Evolutionary conservation across 2,888 invertebrate genomes (phyloP), one percentile per base, ranked within the genome.

Genomic region (Catocala sponsa): DNA sequence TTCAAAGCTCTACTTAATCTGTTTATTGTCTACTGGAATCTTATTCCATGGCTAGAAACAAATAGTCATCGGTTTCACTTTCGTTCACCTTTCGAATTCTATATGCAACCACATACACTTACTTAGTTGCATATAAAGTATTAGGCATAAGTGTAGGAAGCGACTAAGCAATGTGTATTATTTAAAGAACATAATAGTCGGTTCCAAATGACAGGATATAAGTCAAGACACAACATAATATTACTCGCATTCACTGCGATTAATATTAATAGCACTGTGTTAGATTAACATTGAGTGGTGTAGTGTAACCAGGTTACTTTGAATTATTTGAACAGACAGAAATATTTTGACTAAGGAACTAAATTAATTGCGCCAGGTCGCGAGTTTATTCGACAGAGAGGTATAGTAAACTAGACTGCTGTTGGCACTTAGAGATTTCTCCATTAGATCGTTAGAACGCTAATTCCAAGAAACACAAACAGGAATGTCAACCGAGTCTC

Each of bases 201-300:
- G 69, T 65, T 73, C 48, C 56, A 57, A 65, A 55, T 62, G 71
- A 68, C 82, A 79, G 84, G 80, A 82, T 80, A 72, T 76, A 72
- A 73, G 69, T 69, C 72, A 68, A 74, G 68, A 70, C 72, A 73
- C 60, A 76, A 74, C 74, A 69, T 72, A 59, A 72, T 63, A 69
- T 72, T 73, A 68, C 55, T 56, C 47, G 59, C 57, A 54, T 55
- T 42, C 56, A 52, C 65, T 38, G 63, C 64, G 74, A 83, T 81
- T 76, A 79, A 80, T 82, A 82, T 79, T 77, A 76, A 85, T 82
- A 78, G 72, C 72, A 72, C 55, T 42, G 64, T 59, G 55, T 69
- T 54, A 59, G 60, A 55, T 49, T 61, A 68, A 69, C 62, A 68
- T 66, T 61, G 61, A 65, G 48, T 60, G 55, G 59, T 67, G 76